Evolutionary conservation across 2,888 invertebrate species (phyloP).

Genomic region (Hirtodrosophila histrioides): DNA sequence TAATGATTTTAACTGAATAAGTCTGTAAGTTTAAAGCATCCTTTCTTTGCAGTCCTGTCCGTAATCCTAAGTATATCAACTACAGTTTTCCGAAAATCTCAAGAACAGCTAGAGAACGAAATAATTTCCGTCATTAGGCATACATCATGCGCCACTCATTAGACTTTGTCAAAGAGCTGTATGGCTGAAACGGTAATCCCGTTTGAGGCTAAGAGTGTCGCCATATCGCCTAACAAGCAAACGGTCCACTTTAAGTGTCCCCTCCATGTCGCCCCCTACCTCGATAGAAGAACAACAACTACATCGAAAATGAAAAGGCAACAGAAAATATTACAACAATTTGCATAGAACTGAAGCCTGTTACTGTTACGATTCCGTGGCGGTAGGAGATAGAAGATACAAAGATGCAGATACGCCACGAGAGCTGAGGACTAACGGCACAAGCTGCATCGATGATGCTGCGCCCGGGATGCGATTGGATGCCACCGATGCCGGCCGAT

Average conservation of each 20-base stretch:
- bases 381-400: conserved; percentile 40
- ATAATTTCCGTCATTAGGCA: conserved; percentile 59
- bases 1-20: too few species aligned
- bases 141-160: conserved; percentile 56
- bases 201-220: conserved; percentile 61
- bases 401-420: conserved; percentile 75
- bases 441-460: conserved; percentile 36
- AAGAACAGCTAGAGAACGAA: conserved; percentile 8
- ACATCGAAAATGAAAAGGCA: conserved; percentile 19
- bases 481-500: conserved; percentile 19
- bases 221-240: conserved; percentile 71
- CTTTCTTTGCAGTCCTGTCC: conserved; percentile 1
- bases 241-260: conserved; percentile 72
- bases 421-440: conserved; percentile 57
- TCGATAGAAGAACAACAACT: conserved; percentile 22
- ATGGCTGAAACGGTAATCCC: conserved; percentile 65
- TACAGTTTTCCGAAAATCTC: conserved; percentile 3
- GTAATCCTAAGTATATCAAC: conserved; percentile 8
- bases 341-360: conserved; percentile 69
- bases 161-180: conserved; percentile 36
- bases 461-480: conserved; percentile 32
- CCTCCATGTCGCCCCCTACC: background rate
- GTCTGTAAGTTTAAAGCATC: background rate
- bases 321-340: conserved; percentile 76
- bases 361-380: conserved; percentile 73